phyloP scores from a whole-genome alignment of 2,797 vertebrate species.

The Hypotaenidia philippensis region DNA sequence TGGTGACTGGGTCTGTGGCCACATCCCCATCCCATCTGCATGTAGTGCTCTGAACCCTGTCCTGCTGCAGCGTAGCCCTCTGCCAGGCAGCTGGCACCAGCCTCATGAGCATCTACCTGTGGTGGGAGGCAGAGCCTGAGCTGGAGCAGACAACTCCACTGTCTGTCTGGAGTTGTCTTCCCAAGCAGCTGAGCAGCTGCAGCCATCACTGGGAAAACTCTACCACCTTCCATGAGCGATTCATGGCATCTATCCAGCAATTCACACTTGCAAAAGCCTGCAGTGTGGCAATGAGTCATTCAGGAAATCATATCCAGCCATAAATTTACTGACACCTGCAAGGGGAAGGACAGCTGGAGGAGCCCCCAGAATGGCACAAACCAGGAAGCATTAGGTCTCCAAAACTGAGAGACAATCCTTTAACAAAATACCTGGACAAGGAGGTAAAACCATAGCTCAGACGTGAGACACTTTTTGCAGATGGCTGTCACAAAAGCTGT shows the following conservation, averaged over 20 bases:
- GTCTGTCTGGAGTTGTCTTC: neutral
- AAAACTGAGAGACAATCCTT: neutral
- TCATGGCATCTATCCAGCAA: neutral
- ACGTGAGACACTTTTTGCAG: neutral
- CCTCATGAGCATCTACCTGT: rapidly evolving
- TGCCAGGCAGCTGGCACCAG: neutral
- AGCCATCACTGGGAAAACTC: neutral
- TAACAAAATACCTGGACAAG: neutral
- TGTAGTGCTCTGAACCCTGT: neutral
- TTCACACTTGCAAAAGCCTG: neutral
- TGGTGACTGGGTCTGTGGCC: no score
- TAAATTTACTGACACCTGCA: neutral
- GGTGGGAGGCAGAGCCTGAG: rapidly evolving
- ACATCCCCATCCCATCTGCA: neutral
- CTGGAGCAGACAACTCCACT: rapidly evolving
- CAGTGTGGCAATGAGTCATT: neutral
- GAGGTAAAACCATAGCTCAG: neutral
- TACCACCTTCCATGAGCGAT: neutral
- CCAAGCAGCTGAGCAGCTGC: neutral
- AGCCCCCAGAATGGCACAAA: neutral
- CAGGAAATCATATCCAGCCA: neutral
- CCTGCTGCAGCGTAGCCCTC: neutral
- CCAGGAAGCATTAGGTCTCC: neutral
- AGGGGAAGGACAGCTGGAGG: neutral
- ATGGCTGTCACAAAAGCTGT: neutral